These are phyloP conservation scores for Bombus pascuorum DNA, from an alignment of 1,140 invertebrate genomes.

Conservation along the genomic window DNA sequence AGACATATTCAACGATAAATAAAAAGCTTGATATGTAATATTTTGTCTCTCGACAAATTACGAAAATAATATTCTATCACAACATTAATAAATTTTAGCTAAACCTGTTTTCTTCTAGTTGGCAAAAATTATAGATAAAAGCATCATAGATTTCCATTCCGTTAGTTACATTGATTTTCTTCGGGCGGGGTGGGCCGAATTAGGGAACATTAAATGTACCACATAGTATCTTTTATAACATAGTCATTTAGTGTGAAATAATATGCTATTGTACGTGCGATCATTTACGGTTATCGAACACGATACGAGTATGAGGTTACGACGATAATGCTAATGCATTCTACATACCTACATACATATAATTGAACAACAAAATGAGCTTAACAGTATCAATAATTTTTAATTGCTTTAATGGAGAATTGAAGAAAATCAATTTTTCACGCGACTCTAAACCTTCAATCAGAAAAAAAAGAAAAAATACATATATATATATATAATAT, in stretches of 20 bases:
- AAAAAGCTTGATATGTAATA: neutral
- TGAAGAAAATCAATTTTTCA: too few relatives aligned
- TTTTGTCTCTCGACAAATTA: neutral
- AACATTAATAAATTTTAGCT: neutral
- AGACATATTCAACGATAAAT: neutral
- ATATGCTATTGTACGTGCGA: neutral
- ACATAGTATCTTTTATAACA: too few relatives aligned
- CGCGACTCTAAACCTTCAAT: too few relatives aligned
- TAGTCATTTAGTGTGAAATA: too few relatives aligned
- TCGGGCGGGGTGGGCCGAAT: too few relatives aligned
- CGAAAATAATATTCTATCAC: neutral
- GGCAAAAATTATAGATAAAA: neutral
- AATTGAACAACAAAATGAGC: neutral
- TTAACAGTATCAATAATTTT: neutral
- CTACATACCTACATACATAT: too few relatives aligned
- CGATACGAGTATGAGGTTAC: neutral
- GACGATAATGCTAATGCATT: too few relatives aligned
- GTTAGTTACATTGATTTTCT: too few relatives aligned
- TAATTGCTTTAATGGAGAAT: neutral
- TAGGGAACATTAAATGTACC: too few relatives aligned
- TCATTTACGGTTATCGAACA: constrained; percentile 1
- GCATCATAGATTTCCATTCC: neutral
- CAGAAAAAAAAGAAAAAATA: too few relatives aligned
- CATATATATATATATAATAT: too few relatives aligned
- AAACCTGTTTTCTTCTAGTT: neutral